Base-by-base conservation (phyloP, 2,113 vertebrate species). In the Arothron firmamentum region DNA sequence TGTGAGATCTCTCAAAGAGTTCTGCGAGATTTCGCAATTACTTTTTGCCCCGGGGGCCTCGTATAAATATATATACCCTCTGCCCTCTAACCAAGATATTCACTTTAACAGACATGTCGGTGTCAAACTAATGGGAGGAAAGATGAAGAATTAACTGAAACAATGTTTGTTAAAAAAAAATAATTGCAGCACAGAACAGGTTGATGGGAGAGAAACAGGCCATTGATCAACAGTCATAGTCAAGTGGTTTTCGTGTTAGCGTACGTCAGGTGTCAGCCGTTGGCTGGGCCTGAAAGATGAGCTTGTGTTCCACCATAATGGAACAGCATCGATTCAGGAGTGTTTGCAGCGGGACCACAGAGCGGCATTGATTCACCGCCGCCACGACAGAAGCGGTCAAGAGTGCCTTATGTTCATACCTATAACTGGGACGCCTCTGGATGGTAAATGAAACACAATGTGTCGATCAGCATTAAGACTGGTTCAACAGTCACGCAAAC, bases 221-320 rank as follows among this genome's bases (percentile, higher is more conserved):
- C 75, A 88, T 84, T 80, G 84, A 88, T 84, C 66, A 59, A 47
- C 69, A 72, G 74, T 72, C 80, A 68, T 76, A 77, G 70, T 87
- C 86, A 84, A 87, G 83, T 87, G 81, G 70, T 80, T 72, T 81
- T 76, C 83, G 75, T 88, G 84, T 90, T 83, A 86, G 85, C 86
- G 86, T 85, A 87, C 88, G 89, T 88, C 85, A 83, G 80, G 78
- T 85, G 86, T 85, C 87, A 74, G 80, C 75, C 74, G 75, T 84
- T 84, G 77, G 79, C 71, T 52, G 13, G 18, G 79, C 65, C 74
- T 87, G 89, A 88, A 88, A 87, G 86, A 89, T 78, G 89, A 87
- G 81, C 69, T 56, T 77, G 78, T 84, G 78, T 79, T 85, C 63
- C 34, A 20, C 59, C 21, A 28, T 87, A 87, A 89, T 88, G 88